Percentiles rank a stretch among this genome's conserved stretches.
These are phyloP conservation scores for Lepidurus packardi DNA, from an alignment of 1,140 invertebrate genomes.

Conservation along the genomic window DNA sequence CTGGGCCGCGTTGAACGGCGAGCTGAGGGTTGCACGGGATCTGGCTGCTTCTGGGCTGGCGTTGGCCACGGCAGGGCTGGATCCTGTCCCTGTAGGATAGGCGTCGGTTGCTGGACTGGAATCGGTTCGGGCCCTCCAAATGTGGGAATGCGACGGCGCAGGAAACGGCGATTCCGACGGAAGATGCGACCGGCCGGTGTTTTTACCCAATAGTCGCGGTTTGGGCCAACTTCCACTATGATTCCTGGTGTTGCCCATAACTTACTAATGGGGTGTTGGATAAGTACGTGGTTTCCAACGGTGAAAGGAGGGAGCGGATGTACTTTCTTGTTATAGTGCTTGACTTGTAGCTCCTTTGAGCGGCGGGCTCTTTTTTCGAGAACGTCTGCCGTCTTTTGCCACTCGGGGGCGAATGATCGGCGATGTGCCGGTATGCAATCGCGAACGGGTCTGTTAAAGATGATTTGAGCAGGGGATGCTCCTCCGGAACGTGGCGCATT, in stretches of 20 bases:
- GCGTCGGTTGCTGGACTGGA: too few species aligned
- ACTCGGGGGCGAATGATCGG: slow-evolving; percentile 34
- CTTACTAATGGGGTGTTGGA: background rate
- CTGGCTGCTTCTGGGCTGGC: too few species aligned
- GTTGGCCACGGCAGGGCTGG: too few species aligned
- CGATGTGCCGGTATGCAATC: slow-evolving; percentile 32
- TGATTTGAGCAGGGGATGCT: slow-evolving; percentile 32
- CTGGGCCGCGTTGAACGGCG: too few species aligned
- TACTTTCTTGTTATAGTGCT: background rate
- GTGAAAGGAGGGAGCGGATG: background rate
- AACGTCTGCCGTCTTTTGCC: slow-evolving; percentile 33
- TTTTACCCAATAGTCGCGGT: background rate
- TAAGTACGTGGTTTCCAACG: slow-evolving; percentile 1
- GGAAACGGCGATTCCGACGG: slow-evolving; percentile 17
- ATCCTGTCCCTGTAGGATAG: too few species aligned
- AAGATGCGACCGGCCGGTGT: background rate
- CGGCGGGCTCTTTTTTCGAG: slow-evolving; percentile 22
- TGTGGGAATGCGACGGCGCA: background rate
- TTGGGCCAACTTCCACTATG: background rate
- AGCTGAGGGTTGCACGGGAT: too few species aligned
- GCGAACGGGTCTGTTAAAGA: slow-evolving; percentile 32
- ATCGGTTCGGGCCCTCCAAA: too few species aligned
- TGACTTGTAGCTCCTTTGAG: background rate
- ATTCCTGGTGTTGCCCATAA: background rate
- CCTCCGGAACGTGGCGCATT: slow-evolving; percentile 22